Conservation (phyloP, 1,140 invertebrate genomes). For the Drosophila sulfurigaster region DNA sequence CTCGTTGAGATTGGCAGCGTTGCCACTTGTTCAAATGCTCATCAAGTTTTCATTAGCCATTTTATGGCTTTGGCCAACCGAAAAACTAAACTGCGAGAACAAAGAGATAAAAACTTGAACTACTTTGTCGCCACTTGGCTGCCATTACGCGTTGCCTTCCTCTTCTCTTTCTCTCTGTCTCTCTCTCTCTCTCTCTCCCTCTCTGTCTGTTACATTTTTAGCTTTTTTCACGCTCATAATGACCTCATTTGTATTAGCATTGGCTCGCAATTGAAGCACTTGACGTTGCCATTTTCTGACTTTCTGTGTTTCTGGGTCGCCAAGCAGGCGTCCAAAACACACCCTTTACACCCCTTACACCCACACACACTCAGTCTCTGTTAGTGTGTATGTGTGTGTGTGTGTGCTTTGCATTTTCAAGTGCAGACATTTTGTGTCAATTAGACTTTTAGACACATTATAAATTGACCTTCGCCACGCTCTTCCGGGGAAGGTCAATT, state of each 20-base stretch:
- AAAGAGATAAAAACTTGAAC: slow-evolving; percentile 80
- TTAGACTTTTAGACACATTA: slow-evolving; percentile 53
- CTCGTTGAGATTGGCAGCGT: slow-evolving; percentile 11
- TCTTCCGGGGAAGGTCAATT: slow-evolving; percentile 29
- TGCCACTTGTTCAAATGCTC: slow-evolving; percentile 69
- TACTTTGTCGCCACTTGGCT: slow-evolving; percentile 78
- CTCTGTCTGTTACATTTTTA: background rate
- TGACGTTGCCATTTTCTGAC: slow-evolving; percentile 38
- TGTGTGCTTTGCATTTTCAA: slow-evolving; percentile 36
- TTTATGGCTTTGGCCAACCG: slow-evolving; percentile 34
- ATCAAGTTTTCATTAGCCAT: slow-evolving; percentile 79
- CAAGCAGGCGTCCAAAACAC: slow-evolving; percentile 34
- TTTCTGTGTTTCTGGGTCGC: slow-evolving; percentile 70
- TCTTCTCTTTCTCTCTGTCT: background rate
- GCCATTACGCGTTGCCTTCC: slow-evolving; percentile 47
- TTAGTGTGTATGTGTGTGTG: background rate
- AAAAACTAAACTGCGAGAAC: slow-evolving; percentile 23
- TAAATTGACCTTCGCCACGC: slow-evolving; percentile 40
- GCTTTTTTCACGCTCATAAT: slow-evolving; percentile 52
- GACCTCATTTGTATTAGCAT: slow-evolving; percentile 81
- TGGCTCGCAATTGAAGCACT: slow-evolving; percentile 60
- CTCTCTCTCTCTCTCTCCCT: background rate
- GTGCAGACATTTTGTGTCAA: slow-evolving; percentile 66
- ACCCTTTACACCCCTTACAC: slow-evolving; percentile 14
- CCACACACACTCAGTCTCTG: slow-evolving; percentile 15